Evolutionary conservation across 2,888 invertebrate genomes (phyloP).

Genomic region (Lordiphosa fenestrarum): DNA sequence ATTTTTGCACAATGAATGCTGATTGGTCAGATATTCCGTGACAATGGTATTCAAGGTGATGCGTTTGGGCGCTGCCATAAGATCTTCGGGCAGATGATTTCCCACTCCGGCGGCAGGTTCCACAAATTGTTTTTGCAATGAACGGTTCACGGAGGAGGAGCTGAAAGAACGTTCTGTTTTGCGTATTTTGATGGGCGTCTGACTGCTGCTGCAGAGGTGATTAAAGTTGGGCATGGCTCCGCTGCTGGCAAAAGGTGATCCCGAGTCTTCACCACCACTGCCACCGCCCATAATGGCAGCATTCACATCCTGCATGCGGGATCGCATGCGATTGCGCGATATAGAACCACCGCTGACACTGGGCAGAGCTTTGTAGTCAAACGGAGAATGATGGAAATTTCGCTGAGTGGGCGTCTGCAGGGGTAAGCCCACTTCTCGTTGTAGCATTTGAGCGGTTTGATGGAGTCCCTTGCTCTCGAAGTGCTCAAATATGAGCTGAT

Average conservation of each 20-base stretch:
- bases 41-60: constrained; percentile 95
- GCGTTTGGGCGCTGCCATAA: constrained; percentile 78
- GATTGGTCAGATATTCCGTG: constrained; percentile 97
- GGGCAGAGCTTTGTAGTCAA: constrained; percentile 76
- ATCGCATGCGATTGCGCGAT: constrained; percentile 73
- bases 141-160: constrained; percentile 51
- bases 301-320: constrained; percentile 77
- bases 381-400: constrained; percentile 79
- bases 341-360: constrained; percentile 50
- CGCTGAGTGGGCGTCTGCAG: constrained; percentile 78
- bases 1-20: constrained; percentile 98
- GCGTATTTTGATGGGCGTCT: constrained; percentile 60
- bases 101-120: constrained; percentile 34
- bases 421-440: constrained; percentile 87
- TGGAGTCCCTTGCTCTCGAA: constrained; percentile 87
- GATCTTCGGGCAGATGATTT: constrained; percentile 42
- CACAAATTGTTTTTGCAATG: constrained; percentile 82
- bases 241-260: neutral
- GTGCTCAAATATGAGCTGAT: constrained; percentile 95
- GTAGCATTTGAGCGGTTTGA: constrained; percentile 87
- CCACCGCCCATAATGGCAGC: constrained; percentile 58
- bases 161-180: constrained; percentile 50
- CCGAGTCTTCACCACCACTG: constrained; percentile 7
- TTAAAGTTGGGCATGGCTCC: constrained; percentile 48
- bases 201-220: constrained; percentile 20